Conservation (phyloP, 2,113 vertebrate species). For the Poicephalus meyeri region DNA sequence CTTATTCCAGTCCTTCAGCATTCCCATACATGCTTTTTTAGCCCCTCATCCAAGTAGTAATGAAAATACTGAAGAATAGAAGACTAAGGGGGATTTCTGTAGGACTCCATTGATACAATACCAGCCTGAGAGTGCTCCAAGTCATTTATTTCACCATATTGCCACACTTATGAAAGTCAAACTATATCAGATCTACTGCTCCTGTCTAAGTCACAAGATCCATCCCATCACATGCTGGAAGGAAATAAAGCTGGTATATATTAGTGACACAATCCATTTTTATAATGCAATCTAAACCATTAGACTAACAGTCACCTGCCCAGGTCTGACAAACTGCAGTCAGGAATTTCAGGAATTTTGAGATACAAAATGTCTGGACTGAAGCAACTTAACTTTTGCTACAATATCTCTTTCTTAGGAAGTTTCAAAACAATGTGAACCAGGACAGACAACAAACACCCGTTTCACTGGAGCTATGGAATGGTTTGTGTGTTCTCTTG, state of each 20-base stretch:
- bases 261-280: background rate
- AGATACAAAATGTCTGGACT: background rate
- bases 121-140: background rate
- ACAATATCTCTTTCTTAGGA: background rate
- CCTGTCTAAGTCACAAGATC: background rate
- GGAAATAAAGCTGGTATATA: background rate
- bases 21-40: background rate
- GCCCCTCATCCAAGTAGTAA: background rate
- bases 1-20: background rate
- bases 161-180: background rate
- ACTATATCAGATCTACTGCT: background rate
- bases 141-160: background rate
- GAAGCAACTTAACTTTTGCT: background rate
- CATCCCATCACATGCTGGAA: background rate
- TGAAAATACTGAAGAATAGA: background rate
- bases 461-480: background rate
- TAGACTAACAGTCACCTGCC: background rate
- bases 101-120: fast-evolving
- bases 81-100: background rate
- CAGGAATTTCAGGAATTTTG: background rate
- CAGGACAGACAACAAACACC: background rate
- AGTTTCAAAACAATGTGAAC: background rate
- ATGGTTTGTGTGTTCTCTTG: background rate
- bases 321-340: background rate
- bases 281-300: background rate